These are phyloP conservation scores for Ochotona princeps DNA, from an alignment of 2,113 vertebrate species.

Conservation along the genomic window DNA sequence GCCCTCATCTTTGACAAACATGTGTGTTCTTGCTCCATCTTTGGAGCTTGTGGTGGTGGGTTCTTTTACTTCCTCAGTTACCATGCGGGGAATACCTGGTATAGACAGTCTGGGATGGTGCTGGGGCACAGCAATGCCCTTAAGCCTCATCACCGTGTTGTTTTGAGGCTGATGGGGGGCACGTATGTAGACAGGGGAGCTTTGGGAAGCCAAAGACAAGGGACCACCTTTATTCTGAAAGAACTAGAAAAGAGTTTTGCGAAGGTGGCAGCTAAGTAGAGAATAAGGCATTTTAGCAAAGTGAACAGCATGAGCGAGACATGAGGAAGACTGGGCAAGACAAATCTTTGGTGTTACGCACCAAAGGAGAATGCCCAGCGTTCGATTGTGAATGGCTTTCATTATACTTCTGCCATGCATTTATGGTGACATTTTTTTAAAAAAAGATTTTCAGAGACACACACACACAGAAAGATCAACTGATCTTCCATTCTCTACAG, in stretches of 20 bases:
- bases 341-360: background rate
- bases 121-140: background rate
- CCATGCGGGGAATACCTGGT: background rate
- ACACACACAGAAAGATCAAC: too few species aligned
- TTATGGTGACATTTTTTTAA: background rate
- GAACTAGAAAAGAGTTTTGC: background rate
- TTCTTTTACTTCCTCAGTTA: background rate
- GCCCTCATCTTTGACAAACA: background rate
- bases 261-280: background rate
- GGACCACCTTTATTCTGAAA: background rate
- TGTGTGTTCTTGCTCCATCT: background rate
- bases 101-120: background rate
- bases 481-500: too few species aligned
- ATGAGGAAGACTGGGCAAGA: background rate
- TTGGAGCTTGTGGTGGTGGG: background rate
- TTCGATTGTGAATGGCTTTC: background rate
- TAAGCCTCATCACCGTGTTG: background rate
- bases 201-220: background rate
- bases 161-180: background rate
- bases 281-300: background rate
- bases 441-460: too few species aligned
- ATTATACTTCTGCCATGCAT: background rate
- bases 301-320: background rate
- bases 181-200: background rate
- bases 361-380: background rate